Conservation (phyloP, 2,797 vertebrate species). For the Acanthurus leucopareius region DNA sequence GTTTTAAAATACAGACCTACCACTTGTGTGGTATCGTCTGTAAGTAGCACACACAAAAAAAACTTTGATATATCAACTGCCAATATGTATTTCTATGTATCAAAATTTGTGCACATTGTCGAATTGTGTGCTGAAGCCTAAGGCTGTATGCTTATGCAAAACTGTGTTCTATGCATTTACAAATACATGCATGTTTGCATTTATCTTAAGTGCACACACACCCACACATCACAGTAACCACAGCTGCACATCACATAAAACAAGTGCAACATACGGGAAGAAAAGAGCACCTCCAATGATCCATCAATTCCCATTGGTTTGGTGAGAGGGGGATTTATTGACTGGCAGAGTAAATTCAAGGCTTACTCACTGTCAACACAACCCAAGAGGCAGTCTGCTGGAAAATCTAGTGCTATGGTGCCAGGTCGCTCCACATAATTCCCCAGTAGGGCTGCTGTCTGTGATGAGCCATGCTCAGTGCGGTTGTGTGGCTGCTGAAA, state of each 20-base stretch:
- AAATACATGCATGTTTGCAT: slow-evolving; percentile 22
- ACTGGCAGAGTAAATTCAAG: slow-evolving; percentile 82
- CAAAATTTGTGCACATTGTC: not conserved
- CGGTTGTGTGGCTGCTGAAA: slow-evolving; percentile 76
- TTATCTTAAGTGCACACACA: not conserved
- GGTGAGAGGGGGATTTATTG: slow-evolving; percentile 74
- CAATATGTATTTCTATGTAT: not conserved
- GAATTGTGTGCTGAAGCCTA: not conserved
- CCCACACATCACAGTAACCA: slow-evolving; percentile 23
- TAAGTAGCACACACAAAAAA: not conserved
- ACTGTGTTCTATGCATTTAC: not conserved
- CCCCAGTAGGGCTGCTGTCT: slow-evolving; percentile 77
- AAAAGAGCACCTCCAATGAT: slow-evolving; percentile 72
- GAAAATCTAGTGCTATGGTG: slow-evolving; percentile 79
- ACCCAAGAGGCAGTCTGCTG: slow-evolving; percentile 78
- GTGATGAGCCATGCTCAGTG: slow-evolving; percentile 76
- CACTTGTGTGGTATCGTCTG: not conserved
- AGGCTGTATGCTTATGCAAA: not conserved
- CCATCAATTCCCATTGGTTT: slow-evolving; percentile 79
- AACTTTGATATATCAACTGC: not conserved
- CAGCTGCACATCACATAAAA: slow-evolving; percentile 55
- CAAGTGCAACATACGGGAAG: slow-evolving; percentile 59
- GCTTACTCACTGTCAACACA: slow-evolving; percentile 82
- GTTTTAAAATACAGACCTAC: slow-evolving; percentile 32
- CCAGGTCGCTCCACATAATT: slow-evolving; percentile 81